phyloP scores from a whole-genome alignment of 2,888 invertebrate species.

The Gasteruption jaculator region DNA sequence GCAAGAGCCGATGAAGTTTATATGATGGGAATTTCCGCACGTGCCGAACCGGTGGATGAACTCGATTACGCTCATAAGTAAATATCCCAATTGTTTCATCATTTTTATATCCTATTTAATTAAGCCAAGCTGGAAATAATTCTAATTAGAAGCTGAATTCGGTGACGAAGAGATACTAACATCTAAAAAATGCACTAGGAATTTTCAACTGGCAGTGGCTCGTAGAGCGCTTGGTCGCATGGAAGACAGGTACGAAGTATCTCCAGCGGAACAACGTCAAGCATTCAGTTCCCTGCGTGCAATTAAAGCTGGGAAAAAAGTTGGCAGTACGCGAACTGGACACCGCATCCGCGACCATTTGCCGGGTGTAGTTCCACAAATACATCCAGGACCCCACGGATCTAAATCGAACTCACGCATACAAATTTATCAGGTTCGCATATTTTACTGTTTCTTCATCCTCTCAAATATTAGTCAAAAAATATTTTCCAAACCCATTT shows the following conservation, averaged over 20 bases:
- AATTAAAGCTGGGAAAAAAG: constrained; percentile 59
- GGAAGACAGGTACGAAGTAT: constrained; percentile 54
- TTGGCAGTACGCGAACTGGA: constrained; percentile 58
- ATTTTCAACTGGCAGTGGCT: constrained; percentile 70
- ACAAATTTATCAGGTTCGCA: constrained; percentile 57
- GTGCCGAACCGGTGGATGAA: constrained; percentile 77
- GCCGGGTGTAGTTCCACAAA: constrained; percentile 57
- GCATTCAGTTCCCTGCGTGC: constrained; percentile 73
- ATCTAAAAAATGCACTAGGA: constrained; percentile 51
- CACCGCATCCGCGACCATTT: constrained; percentile 55
- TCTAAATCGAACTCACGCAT: constrained; percentile 56
- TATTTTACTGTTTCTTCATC: constrained; percentile 1
- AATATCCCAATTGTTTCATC: too few relatives aligned
- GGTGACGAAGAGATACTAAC: too few relatives aligned
- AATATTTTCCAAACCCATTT: too few relatives aligned
- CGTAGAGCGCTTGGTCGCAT: constrained; percentile 65
- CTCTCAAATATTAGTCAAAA: too few relatives aligned
- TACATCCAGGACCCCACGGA: constrained; percentile 42
- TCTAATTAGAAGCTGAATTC: too few relatives aligned
- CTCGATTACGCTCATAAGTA: constrained; percentile 71
- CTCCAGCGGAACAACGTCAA: constrained; percentile 67
- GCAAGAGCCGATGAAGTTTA: constrained; percentile 81
- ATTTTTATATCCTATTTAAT: too few relatives aligned
- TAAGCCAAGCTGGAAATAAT: too few relatives aligned
- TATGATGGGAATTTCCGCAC: constrained; percentile 68